These are phyloP conservation scores for Tetramorium alpestre DNA, from an alignment of 1,140 invertebrate species.

Conservation along the genomic window DNA sequence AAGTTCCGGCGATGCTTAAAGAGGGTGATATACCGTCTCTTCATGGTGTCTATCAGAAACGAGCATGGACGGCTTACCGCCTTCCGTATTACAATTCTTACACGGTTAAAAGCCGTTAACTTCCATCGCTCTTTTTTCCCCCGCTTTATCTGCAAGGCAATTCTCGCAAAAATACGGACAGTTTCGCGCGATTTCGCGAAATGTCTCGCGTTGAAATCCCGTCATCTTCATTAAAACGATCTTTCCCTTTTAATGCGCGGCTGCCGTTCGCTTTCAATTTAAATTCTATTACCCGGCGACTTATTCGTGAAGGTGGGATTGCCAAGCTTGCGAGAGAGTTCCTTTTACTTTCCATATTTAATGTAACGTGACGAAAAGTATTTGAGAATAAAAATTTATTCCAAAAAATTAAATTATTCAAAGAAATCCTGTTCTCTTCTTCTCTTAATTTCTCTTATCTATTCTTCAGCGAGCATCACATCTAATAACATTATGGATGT, in stretches of 20 bases:
- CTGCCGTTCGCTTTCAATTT: slow-evolving; percentile 32
- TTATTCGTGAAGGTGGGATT: slow-evolving; percentile 19
- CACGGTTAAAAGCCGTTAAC: slow-evolving; percentile 29
- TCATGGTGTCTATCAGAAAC: slow-evolving; percentile 52
- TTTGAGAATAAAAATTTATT: slow-evolving; percentile 20
- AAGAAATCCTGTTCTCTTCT: background rate
- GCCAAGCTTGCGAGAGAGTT: slow-evolving; percentile 20
- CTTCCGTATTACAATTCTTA: slow-evolving; percentile 38
- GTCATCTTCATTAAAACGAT: slow-evolving; percentile 47
- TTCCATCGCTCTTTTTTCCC: slow-evolving; percentile 20
- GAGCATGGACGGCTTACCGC: slow-evolving; percentile 22
- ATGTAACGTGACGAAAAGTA: slow-evolving; percentile 10
- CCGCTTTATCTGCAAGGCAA: slow-evolving; percentile 9
- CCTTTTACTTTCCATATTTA: slow-evolving; percentile 32
- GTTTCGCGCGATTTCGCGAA: slow-evolving; percentile 37
- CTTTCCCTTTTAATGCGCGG: slow-evolving; percentile 17
- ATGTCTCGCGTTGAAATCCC: slow-evolving; percentile 15
- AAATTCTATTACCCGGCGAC: slow-evolving; percentile 40
- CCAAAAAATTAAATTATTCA: slow-evolving; percentile 21
- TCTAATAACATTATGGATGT: background rate
- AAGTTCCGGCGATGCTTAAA: slow-evolving; percentile 12
- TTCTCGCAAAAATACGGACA: slow-evolving; percentile 43
- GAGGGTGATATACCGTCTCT: slow-evolving; percentile 6
- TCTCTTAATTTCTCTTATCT: background rate
- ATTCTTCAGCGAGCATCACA: background rate